phyloP scores from a whole-genome alignment of 1,140 invertebrate species.

The Dermatophagoides farinae region DNA sequence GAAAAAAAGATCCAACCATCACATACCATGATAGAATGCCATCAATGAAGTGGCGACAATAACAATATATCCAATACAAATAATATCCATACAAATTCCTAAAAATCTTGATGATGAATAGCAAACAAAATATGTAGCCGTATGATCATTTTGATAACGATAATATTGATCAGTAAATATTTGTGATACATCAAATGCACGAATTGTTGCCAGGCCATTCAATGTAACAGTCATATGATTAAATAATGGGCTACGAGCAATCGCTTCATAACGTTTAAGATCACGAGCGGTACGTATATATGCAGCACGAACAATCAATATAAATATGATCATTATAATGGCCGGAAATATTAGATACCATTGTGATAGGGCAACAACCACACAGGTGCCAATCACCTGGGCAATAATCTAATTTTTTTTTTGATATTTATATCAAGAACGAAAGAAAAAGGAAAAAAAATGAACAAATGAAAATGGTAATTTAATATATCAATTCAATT shows the following conservation, averaged over 20 bases:
- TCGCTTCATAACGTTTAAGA: conserved; percentile 67
- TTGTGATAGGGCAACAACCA: conserved; percentile 1
- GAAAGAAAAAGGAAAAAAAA: conserved; percentile 9
- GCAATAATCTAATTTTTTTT: conserved; percentile 2
- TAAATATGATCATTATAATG: conserved; percentile 42
- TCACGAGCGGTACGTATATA: conserved; percentile 64
- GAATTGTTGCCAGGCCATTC: conserved; percentile 67
- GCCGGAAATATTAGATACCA: conserved; percentile 43
- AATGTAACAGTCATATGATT: conserved; percentile 68
- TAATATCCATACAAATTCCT: conserved; percentile 12
- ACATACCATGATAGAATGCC: conserved; percentile 8
- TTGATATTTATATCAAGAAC: not conserved
- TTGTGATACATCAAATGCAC: conserved; percentile 36
- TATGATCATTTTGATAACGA: conserved; percentile 22
- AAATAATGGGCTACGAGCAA: conserved; percentile 46
- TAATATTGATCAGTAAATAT: conserved; percentile 43
- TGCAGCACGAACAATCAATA: conserved; percentile 47
- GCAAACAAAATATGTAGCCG: conserved; percentile 8
- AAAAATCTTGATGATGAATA: conserved; percentile 6
- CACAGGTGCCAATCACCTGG: conserved; percentile 7
- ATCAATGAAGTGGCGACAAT: conserved; percentile 11
- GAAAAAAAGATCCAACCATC: too few species aligned
- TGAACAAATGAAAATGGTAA: not conserved
- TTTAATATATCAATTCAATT: too few species aligned
- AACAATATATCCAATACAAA: conserved; percentile 9